Evolutionary conservation across 2,113 vertebrate species (phyloP), one percentile per base, ranked within the genome.

Genomic region (Mixornis gularis): DNA sequence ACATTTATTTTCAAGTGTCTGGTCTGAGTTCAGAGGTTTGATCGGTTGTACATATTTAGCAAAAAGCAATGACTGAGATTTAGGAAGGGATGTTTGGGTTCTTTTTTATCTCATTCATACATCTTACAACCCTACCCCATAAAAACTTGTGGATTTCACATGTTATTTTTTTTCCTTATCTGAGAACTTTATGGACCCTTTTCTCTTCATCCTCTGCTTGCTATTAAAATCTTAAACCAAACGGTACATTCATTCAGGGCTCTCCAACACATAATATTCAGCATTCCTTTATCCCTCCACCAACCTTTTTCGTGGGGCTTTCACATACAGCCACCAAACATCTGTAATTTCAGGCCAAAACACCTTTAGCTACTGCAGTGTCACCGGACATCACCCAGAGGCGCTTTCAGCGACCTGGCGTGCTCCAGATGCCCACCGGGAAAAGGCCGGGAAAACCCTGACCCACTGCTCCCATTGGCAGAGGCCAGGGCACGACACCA

Each of bases 201-300:
- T n/a, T 83, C 24, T 18, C 13, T 30, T 63, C 29, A 41, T 29
- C 7, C 6, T n/a, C 17, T 26, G 46, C 29, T 26, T 30, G 6
- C 4, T 58, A 38, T 9, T 10, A 59, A 40, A 34, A 58, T 4
- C 26, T 44, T 58, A 58, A 86, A 72, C 8, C 5, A 7, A 58
- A 53, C 0, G 3, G 46, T 3, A 62, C 7, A 6, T 4, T 30
- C 1, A 1, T 24, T 18, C 48, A 2, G 5, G 17, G 10, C 11
- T n/a, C 30, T 38, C 5, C 26, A 55, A 34, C 4, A 53, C 0
- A 8, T 36, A 79, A 70, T 2, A 27, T 3, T 17, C 17, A n/a
- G 10, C 7, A 25, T 48, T 48, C 7, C 13, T 49, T 69, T 36
- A 69, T 3, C 3, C 9, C 10, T 29, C 10, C 3, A 41, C 12